Evolutionary conservation across 2,113 vertebrate species (phyloP).

Genomic region (Macaca nemestrina): DNA sequence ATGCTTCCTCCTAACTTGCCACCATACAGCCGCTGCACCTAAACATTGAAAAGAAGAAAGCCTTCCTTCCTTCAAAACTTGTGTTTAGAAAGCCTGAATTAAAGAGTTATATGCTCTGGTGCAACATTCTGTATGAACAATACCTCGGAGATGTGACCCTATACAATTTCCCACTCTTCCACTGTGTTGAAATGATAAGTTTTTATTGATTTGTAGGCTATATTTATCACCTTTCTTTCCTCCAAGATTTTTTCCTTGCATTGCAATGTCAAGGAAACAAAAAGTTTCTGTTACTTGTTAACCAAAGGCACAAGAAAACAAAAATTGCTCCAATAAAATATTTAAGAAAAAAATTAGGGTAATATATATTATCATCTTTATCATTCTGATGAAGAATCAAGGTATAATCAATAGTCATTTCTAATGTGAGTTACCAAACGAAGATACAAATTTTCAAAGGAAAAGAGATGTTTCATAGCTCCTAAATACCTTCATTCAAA

Average conservation of each 20-base stretch:
- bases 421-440: not conserved
- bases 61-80: not conserved
- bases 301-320: not conserved
- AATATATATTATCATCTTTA: not conserved
- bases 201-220: not conserved
- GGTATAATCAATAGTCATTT: not conserved
- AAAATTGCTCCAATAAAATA: not conserved
- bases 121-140: not conserved
- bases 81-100: not conserved
- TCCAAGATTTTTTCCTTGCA: not conserved
- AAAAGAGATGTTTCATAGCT: not conserved
- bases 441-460: not conserved
- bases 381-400: not conserved
- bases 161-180: not conserved
- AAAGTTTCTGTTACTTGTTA: not conserved
- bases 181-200: not conserved
- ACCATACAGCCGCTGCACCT: not conserved
- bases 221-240: slow-evolving; percentile 8
- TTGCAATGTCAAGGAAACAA: not conserved
- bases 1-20: too few species aligned
- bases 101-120: not conserved
- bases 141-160: not conserved
- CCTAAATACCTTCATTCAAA: not conserved
- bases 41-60: not conserved
- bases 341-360: not conserved